phyloP scores from a whole-genome alignment of 2,888 invertebrate species.

The Noctuana brunneofusca region DNA sequence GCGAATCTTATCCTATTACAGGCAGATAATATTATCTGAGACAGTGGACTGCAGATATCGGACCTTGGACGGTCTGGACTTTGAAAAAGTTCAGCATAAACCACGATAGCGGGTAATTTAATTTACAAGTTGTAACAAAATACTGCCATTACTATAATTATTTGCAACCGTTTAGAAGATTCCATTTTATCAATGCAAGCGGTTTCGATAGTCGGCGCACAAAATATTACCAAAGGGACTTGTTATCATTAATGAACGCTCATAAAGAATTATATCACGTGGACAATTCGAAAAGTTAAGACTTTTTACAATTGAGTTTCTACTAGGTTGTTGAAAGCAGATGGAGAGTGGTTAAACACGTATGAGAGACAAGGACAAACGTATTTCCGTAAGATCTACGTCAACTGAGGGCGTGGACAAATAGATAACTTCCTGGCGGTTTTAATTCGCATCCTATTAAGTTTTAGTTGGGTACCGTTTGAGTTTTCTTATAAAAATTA shows the following conservation, averaged over 20 bases:
- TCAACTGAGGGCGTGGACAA: slow-evolving; percentile 66
- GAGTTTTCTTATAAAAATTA: slow-evolving; percentile 5
- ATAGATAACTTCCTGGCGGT: slow-evolving; percentile 66
- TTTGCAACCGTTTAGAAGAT: neutral
- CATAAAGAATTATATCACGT: slow-evolving; percentile 17
- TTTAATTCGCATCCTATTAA: slow-evolving; percentile 60
- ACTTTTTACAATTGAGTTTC: slow-evolving; percentile 19
- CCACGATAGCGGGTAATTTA: too few relatives aligned
- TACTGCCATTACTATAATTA: too few relatives aligned
- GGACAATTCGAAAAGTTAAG: slow-evolving; percentile 13
- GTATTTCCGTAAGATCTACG: slow-evolving; percentile 46
- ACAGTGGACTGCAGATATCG: too few relatives aligned
- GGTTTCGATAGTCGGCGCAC: too few relatives aligned
- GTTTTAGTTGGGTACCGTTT: slow-evolving; percentile 49
- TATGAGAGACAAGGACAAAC: slow-evolving; percentile 50
- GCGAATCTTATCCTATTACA: too few relatives aligned
- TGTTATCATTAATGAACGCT: slow-evolving; percentile 16
- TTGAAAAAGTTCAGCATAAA: too few relatives aligned
- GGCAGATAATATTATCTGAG: too few relatives aligned
- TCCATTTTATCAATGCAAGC: neutral
- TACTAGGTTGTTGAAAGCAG: slow-evolving; percentile 41
- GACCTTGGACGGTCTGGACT: too few relatives aligned
- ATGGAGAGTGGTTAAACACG: slow-evolving; percentile 30
- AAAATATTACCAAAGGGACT: neutral
- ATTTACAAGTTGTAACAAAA: too few relatives aligned